A percentile compares a stretch with the other conserved stretches of the same genome.
These are phyloP conservation scores for Lepidonotus clava DNA, from an alignment of 2,888 invertebrate species.

Conservation along the genomic window DNA sequence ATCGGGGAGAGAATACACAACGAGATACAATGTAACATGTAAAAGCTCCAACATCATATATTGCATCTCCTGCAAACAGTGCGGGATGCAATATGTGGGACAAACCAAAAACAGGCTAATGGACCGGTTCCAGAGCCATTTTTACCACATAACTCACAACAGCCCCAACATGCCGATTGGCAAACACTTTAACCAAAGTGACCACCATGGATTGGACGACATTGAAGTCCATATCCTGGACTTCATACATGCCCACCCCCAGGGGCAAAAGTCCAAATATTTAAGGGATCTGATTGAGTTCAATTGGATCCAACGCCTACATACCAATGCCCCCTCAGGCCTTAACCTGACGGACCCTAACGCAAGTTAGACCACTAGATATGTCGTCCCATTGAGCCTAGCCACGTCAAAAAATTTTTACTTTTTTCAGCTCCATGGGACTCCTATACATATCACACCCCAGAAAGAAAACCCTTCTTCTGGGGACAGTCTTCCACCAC, in stretches of 20 bases:
- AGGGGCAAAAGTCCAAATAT: too few relatives aligned
- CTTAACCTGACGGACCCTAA: too few relatives aligned
- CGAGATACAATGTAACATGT: not conserved
- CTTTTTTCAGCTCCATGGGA: too few relatives aligned
- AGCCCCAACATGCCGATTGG: not conserved
- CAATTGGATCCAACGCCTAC: too few relatives aligned
- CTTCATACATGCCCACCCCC: not conserved
- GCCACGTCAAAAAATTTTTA: too few relatives aligned
- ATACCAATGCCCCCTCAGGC: too few relatives aligned
- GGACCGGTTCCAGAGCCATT: not conserved
- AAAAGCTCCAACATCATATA: not conserved
- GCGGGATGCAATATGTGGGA: not conserved
- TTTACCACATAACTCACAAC: not conserved
- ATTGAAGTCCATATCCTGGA: not conserved
- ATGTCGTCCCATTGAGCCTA: too few relatives aligned
- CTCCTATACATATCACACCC: too few relatives aligned
- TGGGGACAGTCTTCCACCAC: too few relatives aligned
- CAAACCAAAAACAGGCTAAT: not conserved
- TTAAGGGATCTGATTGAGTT: too few relatives aligned
- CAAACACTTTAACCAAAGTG: not conserved
- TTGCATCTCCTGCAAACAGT: not conserved
- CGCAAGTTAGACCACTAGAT: too few relatives aligned
- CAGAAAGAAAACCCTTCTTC: too few relatives aligned
- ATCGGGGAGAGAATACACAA: not conserved
- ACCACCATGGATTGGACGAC: not conserved